phyloP scores from a whole-genome alignment of 1,140 invertebrate species.

The Colletes gigas region DNA sequence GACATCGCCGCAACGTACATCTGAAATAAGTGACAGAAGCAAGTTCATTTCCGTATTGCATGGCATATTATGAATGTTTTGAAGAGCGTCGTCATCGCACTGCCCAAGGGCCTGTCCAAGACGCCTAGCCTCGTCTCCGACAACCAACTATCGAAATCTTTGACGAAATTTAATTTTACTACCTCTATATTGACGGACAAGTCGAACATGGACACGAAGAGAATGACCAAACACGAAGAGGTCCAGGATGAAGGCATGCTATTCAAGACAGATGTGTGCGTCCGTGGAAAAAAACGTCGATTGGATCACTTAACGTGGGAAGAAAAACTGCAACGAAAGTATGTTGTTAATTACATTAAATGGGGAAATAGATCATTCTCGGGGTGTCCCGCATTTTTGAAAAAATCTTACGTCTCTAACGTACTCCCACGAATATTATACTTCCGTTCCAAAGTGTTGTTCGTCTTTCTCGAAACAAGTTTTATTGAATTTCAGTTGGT shows the following conservation, averaged over 20 bases:
- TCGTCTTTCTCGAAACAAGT: no score
- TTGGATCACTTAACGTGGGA: slow-evolving; percentile 91
- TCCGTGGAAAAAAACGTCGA: slow-evolving; percentile 85
- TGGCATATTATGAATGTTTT: slow-evolving; percentile 75
- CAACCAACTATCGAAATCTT: slow-evolving; percentile 44
- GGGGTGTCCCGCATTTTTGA: no score
- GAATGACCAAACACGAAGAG: slow-evolving; percentile 54
- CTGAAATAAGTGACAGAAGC: slow-evolving; percentile 1
- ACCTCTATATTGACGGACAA: slow-evolving; percentile 70
- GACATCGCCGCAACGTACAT: background rate
- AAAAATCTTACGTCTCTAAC: no score
- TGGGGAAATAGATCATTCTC: background rate
- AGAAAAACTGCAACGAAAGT: slow-evolving; percentile 92
- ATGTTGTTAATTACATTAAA: slow-evolving; percentile 74
- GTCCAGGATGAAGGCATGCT: slow-evolving; percentile 32
- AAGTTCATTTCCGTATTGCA: slow-evolving; percentile 24
- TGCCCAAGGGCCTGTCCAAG: slow-evolving; percentile 74
- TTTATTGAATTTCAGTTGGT: no score
- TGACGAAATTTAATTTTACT: slow-evolving; percentile 69
- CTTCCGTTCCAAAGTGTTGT: no score
- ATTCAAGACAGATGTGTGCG: slow-evolving; percentile 61
- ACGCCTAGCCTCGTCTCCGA: slow-evolving; percentile 41
- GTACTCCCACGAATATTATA: no score
- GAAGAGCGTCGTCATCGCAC: slow-evolving; percentile 76
- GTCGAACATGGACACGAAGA: slow-evolving; percentile 63